phyloP scores from a whole-genome alignment of 2,113 vertebrate species.

The Gavia stellata region DNA sequence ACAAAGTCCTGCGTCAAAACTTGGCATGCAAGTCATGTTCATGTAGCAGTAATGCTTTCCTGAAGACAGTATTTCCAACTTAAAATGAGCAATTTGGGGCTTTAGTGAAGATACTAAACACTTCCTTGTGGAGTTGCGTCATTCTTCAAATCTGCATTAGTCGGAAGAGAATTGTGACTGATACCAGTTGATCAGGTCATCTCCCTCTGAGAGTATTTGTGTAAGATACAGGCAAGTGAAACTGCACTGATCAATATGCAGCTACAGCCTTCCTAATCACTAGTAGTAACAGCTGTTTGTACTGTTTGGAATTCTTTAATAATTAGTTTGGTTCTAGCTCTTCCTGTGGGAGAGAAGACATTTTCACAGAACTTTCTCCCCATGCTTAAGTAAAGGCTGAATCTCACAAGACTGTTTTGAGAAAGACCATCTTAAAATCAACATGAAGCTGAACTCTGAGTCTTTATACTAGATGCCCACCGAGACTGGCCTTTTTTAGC shows the following conservation, averaged over 20 bases:
- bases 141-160: neutral
- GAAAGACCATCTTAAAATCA: neutral
- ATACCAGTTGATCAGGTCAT: rapidly evolving
- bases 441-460: neutral
- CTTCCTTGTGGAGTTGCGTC: neutral
- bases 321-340: neutral
- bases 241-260: neutral
- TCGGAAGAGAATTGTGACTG: neutral
- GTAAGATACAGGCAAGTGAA: neutral
- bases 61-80: neutral
- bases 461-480: neutral
- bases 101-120: neutral
- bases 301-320: neutral
- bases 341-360: neutral
- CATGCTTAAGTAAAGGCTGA: neutral
- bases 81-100: neutral
- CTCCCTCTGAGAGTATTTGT: neutral
- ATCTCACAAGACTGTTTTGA: neutral
- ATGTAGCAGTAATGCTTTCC: neutral
- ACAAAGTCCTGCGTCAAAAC: neutral
- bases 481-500: neutral
- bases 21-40: neutral
- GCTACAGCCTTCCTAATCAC: neutral
- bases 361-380: neutral
- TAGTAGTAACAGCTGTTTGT: neutral